Base-by-base conservation (phyloP, 2,113 vertebrate species). In the Herpailurus yagouaroundi region DNA sequence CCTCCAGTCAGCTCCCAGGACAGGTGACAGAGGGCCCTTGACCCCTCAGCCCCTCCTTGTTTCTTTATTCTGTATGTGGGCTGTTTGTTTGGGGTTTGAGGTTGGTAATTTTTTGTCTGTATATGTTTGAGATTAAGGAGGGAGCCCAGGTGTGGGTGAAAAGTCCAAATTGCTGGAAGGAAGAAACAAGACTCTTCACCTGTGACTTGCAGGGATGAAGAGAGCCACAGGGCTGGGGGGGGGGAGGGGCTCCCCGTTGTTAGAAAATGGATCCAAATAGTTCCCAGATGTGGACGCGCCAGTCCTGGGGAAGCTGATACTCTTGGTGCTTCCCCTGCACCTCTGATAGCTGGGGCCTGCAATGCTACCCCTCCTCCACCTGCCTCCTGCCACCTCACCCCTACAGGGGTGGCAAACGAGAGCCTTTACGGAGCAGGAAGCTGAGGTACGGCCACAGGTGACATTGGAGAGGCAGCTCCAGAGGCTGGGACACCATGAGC, bases 371-470 rank as follows among this genome's bases (percentile, higher is more conserved):
- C 68, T 4, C 7, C 27, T 52, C 29, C 29, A 31, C 63, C 55
- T 15, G 0, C 7, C 21, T 29, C 31, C 25, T 0, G 23, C 64
- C 7, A 0, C 57, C 29, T 57, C 21, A 2, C 8, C 21, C 5
- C 64, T 55, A n/a, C 5, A 25, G 89, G 41, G 18, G 7, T 16
- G 79, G 81, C 76, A 10, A 10, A 14, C 0, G 11, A 71, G 31
- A 63, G 21, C 77, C 45, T 41, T 83, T 36, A 13, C 27, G 52
- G 69, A 41, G 13, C 29, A 5, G 71, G 66, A 68, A 63, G 60
- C 55, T 25, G 23, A 14, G 41, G 48, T 15, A 12, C 16, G 31
- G n/a, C 68, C 36, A 11, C 21, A 68, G 66, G 63, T 4, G 33
- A 71, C 31, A 1, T 0, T 9, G 0, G 36, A 41, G 69, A 57